phyloP scores from a whole-genome alignment of 2,797 vertebrate genomes.

The Hoplostethus mediterraneus region DNA sequence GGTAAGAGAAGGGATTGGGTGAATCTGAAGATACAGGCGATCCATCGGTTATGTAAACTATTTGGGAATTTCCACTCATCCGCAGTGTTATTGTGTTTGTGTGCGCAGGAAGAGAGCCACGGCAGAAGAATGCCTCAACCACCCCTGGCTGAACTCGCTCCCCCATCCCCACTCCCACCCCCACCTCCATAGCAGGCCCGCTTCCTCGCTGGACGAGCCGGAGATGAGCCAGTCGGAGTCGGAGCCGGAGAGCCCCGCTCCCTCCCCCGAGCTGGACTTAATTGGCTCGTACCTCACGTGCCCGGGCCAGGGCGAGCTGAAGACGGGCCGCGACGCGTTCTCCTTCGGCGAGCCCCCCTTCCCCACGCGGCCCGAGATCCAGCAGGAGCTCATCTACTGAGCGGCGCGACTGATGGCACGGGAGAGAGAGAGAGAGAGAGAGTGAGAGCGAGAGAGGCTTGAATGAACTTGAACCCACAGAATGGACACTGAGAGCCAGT shows the following conservation, averaged over 20 bases:
- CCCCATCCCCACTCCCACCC: constrained; percentile 36
- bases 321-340: constrained; percentile 81
- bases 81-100: constrained; percentile 73
- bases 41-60: constrained; percentile 64
- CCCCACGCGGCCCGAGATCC: constrained; percentile 78
- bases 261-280: constrained; percentile 79
- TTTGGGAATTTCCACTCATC: constrained; percentile 69
- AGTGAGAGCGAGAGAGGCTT: neutral
- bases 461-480: neutral
- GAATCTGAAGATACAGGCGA: constrained; percentile 48
- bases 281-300: constrained; percentile 78
- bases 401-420: neutral
- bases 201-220: constrained; percentile 76
- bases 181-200: constrained; percentile 56
- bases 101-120: constrained; percentile 84
- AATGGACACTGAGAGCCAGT: constrained; percentile 41
- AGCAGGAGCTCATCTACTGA: constrained; percentile 88
- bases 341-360: constrained; percentile 81
- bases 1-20: constrained; percentile 18
- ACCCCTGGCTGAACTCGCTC: constrained; percentile 83
- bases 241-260: constrained; percentile 81
- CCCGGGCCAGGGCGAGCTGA: constrained; percentile 81
- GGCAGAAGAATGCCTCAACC: constrained; percentile 85
- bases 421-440: neutral
- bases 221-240: constrained; percentile 84